phyloP scores from a whole-genome alignment of 2,888 invertebrate species.

The Catocala fraxini region DNA sequence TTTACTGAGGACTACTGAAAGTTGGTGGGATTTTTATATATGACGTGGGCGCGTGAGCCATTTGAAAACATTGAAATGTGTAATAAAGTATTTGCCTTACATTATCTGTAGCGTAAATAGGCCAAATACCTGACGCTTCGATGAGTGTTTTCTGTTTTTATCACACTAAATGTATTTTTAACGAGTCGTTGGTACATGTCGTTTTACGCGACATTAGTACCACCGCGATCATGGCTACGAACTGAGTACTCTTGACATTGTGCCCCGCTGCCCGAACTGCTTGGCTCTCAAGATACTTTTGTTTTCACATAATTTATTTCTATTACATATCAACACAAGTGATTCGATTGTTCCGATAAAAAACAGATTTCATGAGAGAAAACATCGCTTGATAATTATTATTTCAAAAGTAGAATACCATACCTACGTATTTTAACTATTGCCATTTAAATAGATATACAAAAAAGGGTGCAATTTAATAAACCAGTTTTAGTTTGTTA shows the following conservation, averaged over 20 bases:
- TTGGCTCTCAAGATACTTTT: neutral
- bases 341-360: no score
- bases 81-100: slow-evolving; percentile 53
- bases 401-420: no score
- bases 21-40: slow-evolving; percentile 15
- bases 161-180: slow-evolving; percentile 68
- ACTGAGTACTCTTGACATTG: slow-evolving; percentile 82
- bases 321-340: no score
- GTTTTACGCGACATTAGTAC: slow-evolving; percentile 63
- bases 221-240: slow-evolving; percentile 51
- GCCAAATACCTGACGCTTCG: slow-evolving; percentile 60
- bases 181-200: slow-evolving; percentile 55
- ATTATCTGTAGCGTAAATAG: slow-evolving; percentile 56
- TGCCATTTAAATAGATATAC: no score
- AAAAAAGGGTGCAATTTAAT: no score
- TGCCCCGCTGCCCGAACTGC: slow-evolving; percentile 47
- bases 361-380: no score
- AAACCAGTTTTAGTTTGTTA: no score
- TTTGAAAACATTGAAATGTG: slow-evolving; percentile 40
- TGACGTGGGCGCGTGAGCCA: slow-evolving; percentile 19
- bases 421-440: no score
- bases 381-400: no score
- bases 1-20: slow-evolving; percentile 12
- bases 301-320: no score
- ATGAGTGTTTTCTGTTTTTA: slow-evolving; percentile 64